These are phyloP conservation scores for Cettia cetti DNA, from an alignment of 2,113 vertebrate genomes.

Conservation along the genomic window DNA sequence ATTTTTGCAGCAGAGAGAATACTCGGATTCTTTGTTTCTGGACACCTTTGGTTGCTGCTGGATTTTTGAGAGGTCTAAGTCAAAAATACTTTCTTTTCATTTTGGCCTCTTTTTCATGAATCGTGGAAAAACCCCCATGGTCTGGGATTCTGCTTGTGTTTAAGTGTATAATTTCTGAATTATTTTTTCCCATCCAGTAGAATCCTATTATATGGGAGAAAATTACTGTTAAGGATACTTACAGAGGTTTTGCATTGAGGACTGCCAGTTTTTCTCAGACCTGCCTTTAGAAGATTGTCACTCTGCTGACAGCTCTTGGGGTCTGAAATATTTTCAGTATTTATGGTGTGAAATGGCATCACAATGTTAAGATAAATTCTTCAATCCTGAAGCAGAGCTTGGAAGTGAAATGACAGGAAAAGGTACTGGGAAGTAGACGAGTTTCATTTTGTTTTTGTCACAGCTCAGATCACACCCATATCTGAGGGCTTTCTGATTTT, in stretches of 20 bases:
- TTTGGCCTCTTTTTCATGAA: not conserved
- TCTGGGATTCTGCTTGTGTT: not conserved
- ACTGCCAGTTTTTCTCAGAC: not conserved
- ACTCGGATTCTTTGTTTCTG: not conserved
- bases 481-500: not conserved
- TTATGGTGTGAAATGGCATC: not conserved
- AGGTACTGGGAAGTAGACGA: not conserved
- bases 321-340: not conserved
- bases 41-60: not conserved
- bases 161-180: not conserved
- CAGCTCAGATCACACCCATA: not conserved
- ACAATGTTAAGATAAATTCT: not conserved
- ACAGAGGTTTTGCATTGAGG: not conserved
- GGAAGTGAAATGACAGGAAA: not conserved
- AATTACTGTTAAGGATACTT: not conserved
- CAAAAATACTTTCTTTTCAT: not conserved
- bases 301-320: not conserved
- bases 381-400: not conserved
- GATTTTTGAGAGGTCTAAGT: not conserved
- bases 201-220: not conserved
- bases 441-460: not conserved
- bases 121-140: rapidly evolving
- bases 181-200: not conserved
- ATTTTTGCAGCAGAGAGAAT: not conserved
- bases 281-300: not conserved